phyloP scores from a whole-genome alignment of 2,113 vertebrate genomes.

The Gavia stellata region DNA sequence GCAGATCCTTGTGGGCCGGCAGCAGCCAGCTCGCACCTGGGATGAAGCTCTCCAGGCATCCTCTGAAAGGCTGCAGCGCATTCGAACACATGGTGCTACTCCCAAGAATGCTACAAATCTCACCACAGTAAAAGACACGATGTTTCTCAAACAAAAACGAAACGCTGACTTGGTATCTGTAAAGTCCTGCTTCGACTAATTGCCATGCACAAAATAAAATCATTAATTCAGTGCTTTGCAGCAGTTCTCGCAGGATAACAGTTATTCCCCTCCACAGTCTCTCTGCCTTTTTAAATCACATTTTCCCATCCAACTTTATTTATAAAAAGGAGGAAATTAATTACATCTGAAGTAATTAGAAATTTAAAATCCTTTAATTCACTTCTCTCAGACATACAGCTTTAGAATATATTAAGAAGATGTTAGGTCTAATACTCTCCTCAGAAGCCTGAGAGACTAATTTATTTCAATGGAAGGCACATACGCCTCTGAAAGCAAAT shows the following conservation, averaged over 20 bases:
- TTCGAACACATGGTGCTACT: not conserved
- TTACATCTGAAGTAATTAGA: slow-evolving; percentile 48
- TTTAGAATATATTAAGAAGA: slow-evolving; percentile 49
- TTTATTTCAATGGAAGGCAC: slow-evolving; percentile 12
- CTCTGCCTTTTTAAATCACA: slow-evolving; percentile 17
- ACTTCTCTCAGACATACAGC: slow-evolving; percentile 22
- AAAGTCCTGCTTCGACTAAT: not conserved
- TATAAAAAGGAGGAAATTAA: slow-evolving; percentile 36
- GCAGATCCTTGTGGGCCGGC: not conserved
- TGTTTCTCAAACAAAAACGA: slow-evolving; percentile 3
- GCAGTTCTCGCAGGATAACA: not conserved
- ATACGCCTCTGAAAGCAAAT: slow-evolving; percentile 28
- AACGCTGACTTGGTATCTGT: not conserved
- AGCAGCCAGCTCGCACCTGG: slow-evolving; percentile 29
- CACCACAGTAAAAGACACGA: not conserved
- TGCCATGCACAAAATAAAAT: not conserved
- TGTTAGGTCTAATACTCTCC: slow-evolving; percentile 26
- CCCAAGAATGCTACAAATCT: not conserved
- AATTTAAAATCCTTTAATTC: slow-evolving; percentile 57
- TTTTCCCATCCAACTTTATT: not conserved
- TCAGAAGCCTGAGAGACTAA: slow-evolving; percentile 45
- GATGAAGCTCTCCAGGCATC: slow-evolving; percentile 20
- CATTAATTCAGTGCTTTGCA: not conserved
- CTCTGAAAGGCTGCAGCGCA: not conserved
- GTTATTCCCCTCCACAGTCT: not conserved